Conservation (phyloP, 2,113 vertebrate genomes). For the Caranx melampygus region DNA sequence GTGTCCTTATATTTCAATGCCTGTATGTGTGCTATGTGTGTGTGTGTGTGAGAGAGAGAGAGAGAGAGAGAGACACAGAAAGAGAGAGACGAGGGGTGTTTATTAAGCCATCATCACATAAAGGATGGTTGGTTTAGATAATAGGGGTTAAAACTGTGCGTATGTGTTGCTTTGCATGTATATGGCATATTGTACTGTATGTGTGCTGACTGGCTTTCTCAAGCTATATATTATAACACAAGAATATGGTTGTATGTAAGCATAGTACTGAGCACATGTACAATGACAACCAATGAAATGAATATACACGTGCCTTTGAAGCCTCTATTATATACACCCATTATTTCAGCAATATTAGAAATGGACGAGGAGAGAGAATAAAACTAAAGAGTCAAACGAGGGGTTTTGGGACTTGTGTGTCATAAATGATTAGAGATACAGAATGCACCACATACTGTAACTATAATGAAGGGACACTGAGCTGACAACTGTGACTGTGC, state of each 20-base stretch:
- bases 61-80: neutral
- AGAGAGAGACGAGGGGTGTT: neutral
- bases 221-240: conserved; percentile 1
- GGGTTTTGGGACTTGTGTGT: neutral
- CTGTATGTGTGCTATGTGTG: neutral
- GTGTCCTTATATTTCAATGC: conserved; percentile 18
- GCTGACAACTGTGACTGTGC: neutral
- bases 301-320: neutral
- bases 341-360: conserved; percentile 6
- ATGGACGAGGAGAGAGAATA: conserved; percentile 9
- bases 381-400: neutral
- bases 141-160: neutral
- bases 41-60: neutral
- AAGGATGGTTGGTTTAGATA: conserved; percentile 9
- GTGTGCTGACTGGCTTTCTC: neutral
- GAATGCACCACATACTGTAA: neutral
- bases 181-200: neutral
- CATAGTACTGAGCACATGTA: neutral
- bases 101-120: conserved; percentile 39
- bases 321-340: neutral
- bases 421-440: conserved; percentile 5
- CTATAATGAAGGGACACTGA: neutral
- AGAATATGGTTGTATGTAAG: neutral
- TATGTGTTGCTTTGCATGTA: neutral
- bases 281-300: neutral